Evolutionary conservation across 2,888 invertebrate species (phyloP), one percentile per base, ranked within the genome.

Genomic region (Odontothrips loti): DNA sequence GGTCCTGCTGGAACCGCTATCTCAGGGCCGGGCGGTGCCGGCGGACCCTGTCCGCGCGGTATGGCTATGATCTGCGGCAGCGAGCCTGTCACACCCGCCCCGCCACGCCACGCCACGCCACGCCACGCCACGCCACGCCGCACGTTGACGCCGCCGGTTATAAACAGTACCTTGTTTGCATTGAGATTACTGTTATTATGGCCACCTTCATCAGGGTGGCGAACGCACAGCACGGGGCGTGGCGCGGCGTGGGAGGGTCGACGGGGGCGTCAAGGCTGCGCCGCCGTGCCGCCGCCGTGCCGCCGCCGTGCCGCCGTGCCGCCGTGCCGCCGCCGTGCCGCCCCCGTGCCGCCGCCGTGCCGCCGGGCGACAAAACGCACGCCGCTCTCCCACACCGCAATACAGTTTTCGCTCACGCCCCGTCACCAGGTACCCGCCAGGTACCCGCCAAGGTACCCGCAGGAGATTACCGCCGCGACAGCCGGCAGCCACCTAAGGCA

Each of bases 81-180:
- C 68, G 10, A n/a, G 68, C 68, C 6, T 43, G 34, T 43, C 34
- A 43, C 34, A 43, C 68, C 27, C 27, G 23, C 68, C 68, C 68
- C 23, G 3, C 68, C 68, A 11, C 68, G 68, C 68, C 63, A 1
- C 68, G 23, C 68, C 68, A n/a, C 27, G 1, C 23, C 27, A 20
- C 51, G 51, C 58, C 58, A 11, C 15, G n/a, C 68, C 27, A 0
- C 68, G 23, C 68, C 68, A 23, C 27, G 68, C 23, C 68, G 51
- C 23, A 20, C 68, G 23, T 23, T 4, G 51, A 1, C 51, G 51
- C 68, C 27, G 68, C n/a, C 68, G 23, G 23, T 27, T 23, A 75
- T 75, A 75, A 75, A 75, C 68, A 75, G 68, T 75, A 12, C 68
- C 68, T 75, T 75, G 68, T 75, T 75, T 75, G 68, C 68, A 75